Evolutionary conservation across 2,888 invertebrate genomes (phyloP), one percentile per base, ranked within the genome.

Genomic region (Acrocera orbiculus): DNA sequence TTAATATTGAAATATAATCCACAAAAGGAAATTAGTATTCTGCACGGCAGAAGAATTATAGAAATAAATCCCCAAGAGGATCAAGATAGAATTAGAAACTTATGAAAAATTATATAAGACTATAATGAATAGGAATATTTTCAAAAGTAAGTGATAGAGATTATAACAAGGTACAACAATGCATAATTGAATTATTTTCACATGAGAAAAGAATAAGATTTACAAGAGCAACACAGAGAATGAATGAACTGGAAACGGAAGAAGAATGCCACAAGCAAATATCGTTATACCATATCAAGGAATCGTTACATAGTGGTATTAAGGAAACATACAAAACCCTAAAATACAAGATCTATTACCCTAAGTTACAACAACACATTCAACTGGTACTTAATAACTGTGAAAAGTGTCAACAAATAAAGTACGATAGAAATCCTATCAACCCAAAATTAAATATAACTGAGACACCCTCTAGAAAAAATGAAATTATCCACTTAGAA

Each of bases 261-360:
- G 37, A 36, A 23, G 34, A 40, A 20, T 28, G 25, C 19, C 35
- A 37, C 7, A 38, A 35, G 14, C 38, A 41, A 31, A 20, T 39
- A 23, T 37, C 39, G 2, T 5, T 40, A n/a, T 40, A 39, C 24
- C 43, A 42, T 30, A 38, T 27, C 5, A 39, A 30, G 24, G 38
- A 42, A 26, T 37, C 41, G 4, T 34, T 42, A 33, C 42, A 41
- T 25, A 37, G 40, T 17, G 37, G 40, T 22, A 39, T 41, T 16
- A 34, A 37, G 13, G 36, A 40, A 34, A 34, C 34, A 4, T 41
- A 41, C 25, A 20, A 40, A 14, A 28, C 19, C 8, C 15, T 41
- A 17, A 41, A 41, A 39, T 9, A 36, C 9, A 37, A 34, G 34
- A 37, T 37, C 27, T 40, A 30, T 27, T 42, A 28, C 20, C 41